phyloP scores from a whole-genome alignment of 2,113 vertebrate species.

The Silurus asotus region DNA sequence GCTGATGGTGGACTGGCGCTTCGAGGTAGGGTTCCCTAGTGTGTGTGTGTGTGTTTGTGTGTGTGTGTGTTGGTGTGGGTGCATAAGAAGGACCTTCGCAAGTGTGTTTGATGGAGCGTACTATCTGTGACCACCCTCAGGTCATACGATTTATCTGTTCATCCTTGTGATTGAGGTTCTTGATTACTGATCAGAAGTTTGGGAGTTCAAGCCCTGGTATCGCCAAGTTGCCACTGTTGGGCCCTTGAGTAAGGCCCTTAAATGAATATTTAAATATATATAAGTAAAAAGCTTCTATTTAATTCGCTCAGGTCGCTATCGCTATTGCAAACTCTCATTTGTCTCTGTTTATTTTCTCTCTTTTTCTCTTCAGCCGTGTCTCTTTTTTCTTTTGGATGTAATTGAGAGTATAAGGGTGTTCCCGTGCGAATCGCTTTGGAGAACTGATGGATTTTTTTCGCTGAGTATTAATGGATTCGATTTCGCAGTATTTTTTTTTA shows the following conservation, averaged over 20 bases:
- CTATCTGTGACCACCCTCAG: background rate
- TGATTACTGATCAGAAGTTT: too few relatives aligned
- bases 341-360: too few relatives aligned
- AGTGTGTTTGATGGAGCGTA: background rate
- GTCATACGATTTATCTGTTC: background rate
- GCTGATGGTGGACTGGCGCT: slow-evolving; percentile 62
- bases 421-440: background rate
- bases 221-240: too few relatives aligned
- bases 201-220: too few relatives aligned
- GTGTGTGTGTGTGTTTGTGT: background rate
- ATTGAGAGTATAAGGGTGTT: background rate
- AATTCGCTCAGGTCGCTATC: too few relatives aligned
- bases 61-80: background rate
- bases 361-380: too few relatives aligned
- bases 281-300: too few relatives aligned
- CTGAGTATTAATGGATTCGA: background rate
- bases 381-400: too few relatives aligned
- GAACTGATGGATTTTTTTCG: background rate
- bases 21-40: slow-evolving; percentile 64
- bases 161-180: too few relatives aligned
- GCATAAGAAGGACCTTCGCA: background rate
- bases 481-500: background rate
- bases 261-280: too few relatives aligned
- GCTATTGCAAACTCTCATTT: too few relatives aligned
- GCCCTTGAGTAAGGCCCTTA: too few relatives aligned